Conservation (phyloP, 2,888 invertebrate genomes). For the Xestobium rufovillosum region DNA sequence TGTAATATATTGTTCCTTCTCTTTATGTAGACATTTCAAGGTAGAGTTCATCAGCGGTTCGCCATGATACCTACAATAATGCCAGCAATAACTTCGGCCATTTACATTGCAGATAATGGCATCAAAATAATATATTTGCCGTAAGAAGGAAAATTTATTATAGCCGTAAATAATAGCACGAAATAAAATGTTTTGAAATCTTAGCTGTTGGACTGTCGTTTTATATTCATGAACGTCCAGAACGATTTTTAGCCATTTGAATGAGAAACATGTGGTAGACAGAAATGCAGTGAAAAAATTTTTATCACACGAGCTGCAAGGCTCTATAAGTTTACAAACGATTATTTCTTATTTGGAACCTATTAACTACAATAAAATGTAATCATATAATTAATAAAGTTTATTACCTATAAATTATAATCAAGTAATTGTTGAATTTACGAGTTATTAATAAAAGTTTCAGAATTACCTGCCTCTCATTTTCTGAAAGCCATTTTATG, state of each 20-base stretch:
- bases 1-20: no score
- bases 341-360: slow-evolving; percentile 1
- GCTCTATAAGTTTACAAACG: no score
- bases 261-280: no score
- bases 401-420: slow-evolving; percentile 21
- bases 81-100: no score
- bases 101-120: slow-evolving; percentile 3
- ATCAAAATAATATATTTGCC: slow-evolving; percentile 1
- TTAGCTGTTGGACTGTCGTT: background rate
- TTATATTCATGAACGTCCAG: no score
- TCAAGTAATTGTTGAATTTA: slow-evolving; percentile 16
- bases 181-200: background rate
- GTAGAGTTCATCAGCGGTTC: no score
- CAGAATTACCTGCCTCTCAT: background rate
- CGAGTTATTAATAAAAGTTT: background rate
- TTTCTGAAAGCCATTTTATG: slow-evolving; percentile 2
- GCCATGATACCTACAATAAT: no score
- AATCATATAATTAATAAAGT: slow-evolving; percentile 13
- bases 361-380: slow-evolving; percentile 1
- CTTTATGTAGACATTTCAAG: no score
- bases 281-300: no score
- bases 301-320: no score
- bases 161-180: slow-evolving; percentile 1
- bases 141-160: background rate
- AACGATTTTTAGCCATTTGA: background rate